phyloP scores from a whole-genome alignment of 2,797 vertebrate genomes.

The Philypnodon macrostomus region DNA sequence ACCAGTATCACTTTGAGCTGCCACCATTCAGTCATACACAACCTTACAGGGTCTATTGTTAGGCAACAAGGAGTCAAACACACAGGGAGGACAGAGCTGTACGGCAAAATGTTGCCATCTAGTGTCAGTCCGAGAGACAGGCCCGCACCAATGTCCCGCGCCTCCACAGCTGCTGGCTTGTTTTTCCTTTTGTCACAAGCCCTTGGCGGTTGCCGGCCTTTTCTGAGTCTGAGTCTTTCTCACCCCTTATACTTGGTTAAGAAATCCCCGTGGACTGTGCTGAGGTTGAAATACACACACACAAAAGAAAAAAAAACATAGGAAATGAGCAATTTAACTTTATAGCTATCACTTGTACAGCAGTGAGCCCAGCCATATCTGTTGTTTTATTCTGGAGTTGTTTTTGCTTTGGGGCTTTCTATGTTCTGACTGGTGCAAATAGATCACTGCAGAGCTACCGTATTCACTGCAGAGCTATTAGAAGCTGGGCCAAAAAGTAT shows the following conservation, averaged over 20 bases:
- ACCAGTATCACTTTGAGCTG: slow-evolving; percentile 17
- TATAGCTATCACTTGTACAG: slow-evolving; percentile 58
- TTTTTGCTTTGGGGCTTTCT: slow-evolving; percentile 41
- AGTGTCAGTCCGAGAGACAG: slow-evolving; percentile 63
- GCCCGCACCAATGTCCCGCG: slow-evolving; percentile 29
- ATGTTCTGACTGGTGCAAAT: slow-evolving; percentile 50
- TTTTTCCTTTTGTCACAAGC: slow-evolving; percentile 50
- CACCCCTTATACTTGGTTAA: slow-evolving; percentile 27
- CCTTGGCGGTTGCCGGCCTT: slow-evolving; percentile 50
- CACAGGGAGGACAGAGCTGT: slow-evolving; percentile 32
- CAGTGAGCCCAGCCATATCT: slow-evolving; percentile 53
- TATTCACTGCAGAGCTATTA: slow-evolving; percentile 35
- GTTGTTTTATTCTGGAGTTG: slow-evolving; percentile 66
- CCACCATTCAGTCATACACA: slow-evolving; percentile 34
- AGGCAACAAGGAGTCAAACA: slow-evolving; percentile 64
- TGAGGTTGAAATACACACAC: slow-evolving; percentile 54
- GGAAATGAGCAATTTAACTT: slow-evolving; percentile 60
- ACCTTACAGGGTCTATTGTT: slow-evolving; percentile 55
- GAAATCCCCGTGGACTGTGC: slow-evolving; percentile 46
- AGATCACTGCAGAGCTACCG: slow-evolving; percentile 41
- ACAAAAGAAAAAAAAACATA: slow-evolving; percentile 54
- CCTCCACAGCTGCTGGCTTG: slow-evolving; percentile 29
- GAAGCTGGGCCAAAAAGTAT: not conserved
- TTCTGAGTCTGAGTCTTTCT: slow-evolving; percentile 23
- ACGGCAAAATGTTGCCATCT: slow-evolving; percentile 78